phyloP scores from a whole-genome alignment of 2,797 vertebrate genomes.

The Muscicapa comitata region DNA sequence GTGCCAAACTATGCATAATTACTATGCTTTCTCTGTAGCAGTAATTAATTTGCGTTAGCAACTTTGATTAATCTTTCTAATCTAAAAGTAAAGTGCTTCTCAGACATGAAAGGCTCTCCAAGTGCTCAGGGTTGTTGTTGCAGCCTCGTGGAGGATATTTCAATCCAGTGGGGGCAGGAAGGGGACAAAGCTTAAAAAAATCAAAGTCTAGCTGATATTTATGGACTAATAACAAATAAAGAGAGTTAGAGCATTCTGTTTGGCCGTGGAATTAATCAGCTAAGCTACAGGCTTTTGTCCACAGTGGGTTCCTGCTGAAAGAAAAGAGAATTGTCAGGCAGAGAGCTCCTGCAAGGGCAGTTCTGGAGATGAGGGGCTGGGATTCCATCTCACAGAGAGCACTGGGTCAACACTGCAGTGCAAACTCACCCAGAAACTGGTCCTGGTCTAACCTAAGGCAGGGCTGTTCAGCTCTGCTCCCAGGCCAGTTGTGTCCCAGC shows the following conservation, averaged over 20 bases:
- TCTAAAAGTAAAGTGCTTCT: slow-evolving; percentile 43
- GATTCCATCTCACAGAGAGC: neutral
- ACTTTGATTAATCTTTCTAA: slow-evolving; percentile 64
- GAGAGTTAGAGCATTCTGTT: neutral
- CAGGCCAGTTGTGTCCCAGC: neutral
- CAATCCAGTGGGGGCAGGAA: neutral
- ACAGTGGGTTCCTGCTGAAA: neutral
- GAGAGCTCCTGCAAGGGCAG: neutral
- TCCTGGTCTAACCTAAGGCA: neutral
- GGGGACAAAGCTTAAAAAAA: neutral
- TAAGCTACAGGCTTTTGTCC: neutral
- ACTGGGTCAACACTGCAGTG: accelerated
- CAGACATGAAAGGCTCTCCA: slow-evolving; percentile 50
- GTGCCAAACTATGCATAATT: slow-evolving; percentile 65
- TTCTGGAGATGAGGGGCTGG: neutral
- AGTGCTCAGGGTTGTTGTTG: neutral
- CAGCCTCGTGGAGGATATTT: neutral
- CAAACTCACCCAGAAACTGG: neutral
- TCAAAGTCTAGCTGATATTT: neutral
- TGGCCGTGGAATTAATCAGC: neutral
- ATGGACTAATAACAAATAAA: neutral
- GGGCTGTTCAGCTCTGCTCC: accelerated
- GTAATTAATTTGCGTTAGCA: slow-evolving; percentile 66
- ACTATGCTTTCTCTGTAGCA: slow-evolving; percentile 49
- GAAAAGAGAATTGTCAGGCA: neutral